Conservation (phyloP, 2,113 vertebrate species). For the Chaetodon trifascialis region DNA sequence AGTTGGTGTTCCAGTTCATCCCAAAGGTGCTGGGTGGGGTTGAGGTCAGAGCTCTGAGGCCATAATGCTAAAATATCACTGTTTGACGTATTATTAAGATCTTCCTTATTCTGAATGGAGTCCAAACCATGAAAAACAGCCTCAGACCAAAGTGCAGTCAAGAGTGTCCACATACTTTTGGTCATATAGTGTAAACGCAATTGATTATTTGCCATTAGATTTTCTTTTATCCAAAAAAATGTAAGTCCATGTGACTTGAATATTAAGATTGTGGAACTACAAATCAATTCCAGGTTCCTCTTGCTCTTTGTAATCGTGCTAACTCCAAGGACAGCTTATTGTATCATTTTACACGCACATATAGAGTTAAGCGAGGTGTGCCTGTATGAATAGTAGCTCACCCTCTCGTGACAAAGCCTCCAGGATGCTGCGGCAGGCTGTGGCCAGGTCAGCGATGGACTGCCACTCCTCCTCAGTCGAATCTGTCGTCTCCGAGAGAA, state of each 20-base stretch:
- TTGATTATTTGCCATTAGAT: no score
- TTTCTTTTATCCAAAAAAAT: no score
- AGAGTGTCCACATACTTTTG: neutral
- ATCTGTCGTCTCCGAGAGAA: conserved; percentile 88
- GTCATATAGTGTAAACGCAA: neutral
- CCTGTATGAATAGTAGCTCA: conserved; percentile 65
- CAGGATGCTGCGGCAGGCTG: conserved; percentile 90
- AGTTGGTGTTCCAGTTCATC: neutral
- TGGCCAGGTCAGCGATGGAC: conserved; percentile 90
- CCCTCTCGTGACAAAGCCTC: conserved; percentile 91
- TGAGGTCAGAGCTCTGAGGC: no score
- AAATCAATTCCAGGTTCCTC: no score
- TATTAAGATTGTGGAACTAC: neutral
- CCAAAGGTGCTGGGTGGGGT: neutral
- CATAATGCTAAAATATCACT: no score
- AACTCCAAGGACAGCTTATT: neutral
- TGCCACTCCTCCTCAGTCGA: conserved; percentile 92
- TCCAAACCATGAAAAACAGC: no score
- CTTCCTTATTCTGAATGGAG: no score
- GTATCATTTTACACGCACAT: neutral
- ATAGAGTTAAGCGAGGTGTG: conserved; percentile 1
- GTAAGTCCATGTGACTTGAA: neutral
- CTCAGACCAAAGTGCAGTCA: neutral
- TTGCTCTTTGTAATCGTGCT: neutral
- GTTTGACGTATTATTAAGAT: no score